These are phyloP conservation scores for Carterocephalus palaemon DNA, from an alignment of 2,888 invertebrate species.

Conservation along the genomic window DNA sequence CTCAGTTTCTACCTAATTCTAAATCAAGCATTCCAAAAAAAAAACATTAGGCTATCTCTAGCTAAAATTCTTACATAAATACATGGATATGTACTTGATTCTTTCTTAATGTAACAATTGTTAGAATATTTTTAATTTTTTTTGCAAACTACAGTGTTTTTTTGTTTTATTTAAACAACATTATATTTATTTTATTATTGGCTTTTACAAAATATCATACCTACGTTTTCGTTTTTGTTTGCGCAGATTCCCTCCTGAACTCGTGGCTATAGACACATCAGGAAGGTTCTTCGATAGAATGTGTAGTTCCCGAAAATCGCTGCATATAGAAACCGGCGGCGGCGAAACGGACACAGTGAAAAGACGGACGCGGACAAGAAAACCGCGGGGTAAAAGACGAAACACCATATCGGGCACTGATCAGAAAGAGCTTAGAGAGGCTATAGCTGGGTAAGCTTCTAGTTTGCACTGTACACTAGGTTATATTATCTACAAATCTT, in stretches of 20 bases:
- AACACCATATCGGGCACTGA: constrained; percentile 95
- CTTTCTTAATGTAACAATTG: constrained; percentile 1
- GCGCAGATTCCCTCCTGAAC: constrained; percentile 89
- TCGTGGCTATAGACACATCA: constrained; percentile 93
- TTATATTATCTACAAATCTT: constrained; percentile 53
- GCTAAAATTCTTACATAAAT: too few species aligned
- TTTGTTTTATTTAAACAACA: too few species aligned
- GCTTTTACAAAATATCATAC: neutral
- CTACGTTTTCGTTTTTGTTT: neutral
- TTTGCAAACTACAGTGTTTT: too few species aligned
- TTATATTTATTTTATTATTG: too few species aligned
- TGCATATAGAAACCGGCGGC: constrained; percentile 76
- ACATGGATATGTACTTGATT: neutral
- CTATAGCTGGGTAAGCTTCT: constrained; percentile 88
- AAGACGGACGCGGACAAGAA: constrained; percentile 84
- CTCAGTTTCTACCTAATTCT: too few species aligned
- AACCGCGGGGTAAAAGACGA: constrained; percentile 89
- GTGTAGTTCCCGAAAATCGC: constrained; percentile 90
- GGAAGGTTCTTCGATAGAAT: constrained; percentile 93
- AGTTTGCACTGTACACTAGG: constrained; percentile 68
- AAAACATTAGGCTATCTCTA: too few species aligned
- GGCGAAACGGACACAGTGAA: constrained; percentile 82
- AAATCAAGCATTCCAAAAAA: too few species aligned
- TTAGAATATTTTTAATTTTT: neutral
- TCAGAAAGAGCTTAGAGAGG: constrained; percentile 92